Evolutionary conservation across 2,888 invertebrate species (phyloP), one percentile per base, ranked within the genome.

Genomic region (Watsonalla cultraria): DNA sequence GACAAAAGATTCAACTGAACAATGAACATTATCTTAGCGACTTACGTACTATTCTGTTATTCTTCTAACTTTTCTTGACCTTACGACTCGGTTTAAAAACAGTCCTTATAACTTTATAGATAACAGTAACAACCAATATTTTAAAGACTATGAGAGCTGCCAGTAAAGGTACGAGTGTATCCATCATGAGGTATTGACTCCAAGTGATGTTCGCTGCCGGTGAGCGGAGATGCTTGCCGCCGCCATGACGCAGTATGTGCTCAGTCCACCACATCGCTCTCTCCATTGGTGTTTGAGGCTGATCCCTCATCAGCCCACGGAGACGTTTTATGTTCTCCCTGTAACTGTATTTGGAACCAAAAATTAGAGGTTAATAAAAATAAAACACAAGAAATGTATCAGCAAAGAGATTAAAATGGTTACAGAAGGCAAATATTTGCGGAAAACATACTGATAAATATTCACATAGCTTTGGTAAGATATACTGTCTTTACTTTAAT

Each of bases 181-280:
- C 49, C 7, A 49, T 37, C 54, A 24, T 51, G 52, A 14, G 56
- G 60, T 60, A 68, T n/a, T 60, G 34, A 0, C 57, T 13, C 68
- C 66, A 71, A 8, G 62, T 14, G n/a, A 68, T 58, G 45, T 68
- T 67, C 6, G 72, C 70, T 6, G 58, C 60, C 5, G 68, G 60
- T 2, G 71, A 34, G 5, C 64, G 59, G 1, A 70, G 51, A 24
- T 72, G 71, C 6, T 57, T 56, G 1, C 65, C 68, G 5, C 72
- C 72, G 5, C 62, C 55, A 46, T 74, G 66, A 0, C 70, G 60
- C 4, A 71, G 42, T 2, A 67, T 57, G 51, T 72, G 60, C 34
- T 73, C 70, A 5, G 63, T 62, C 71, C 72, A 70, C 68, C 68
- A 68, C 8, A 69, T 53, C 0, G 67, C 64, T 7, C 67, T 65